phyloP scores from a whole-genome alignment of 2,888 invertebrate genomes.

The Polyploca ridens region DNA sequence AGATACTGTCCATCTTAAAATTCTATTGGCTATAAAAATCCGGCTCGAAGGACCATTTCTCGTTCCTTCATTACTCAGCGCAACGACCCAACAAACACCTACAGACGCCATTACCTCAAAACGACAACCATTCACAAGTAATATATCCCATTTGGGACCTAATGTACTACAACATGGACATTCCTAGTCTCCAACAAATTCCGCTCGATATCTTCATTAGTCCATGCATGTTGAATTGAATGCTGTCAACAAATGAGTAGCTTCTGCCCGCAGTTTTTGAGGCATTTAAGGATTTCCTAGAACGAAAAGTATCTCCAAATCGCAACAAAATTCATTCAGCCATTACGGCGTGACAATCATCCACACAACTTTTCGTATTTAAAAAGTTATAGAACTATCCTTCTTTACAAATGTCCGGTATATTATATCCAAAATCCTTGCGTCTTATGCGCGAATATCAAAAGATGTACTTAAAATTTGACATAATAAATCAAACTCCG shows the following conservation, averaged over 20 bases:
- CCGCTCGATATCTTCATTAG: conserved; percentile 9
- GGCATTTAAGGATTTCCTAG: no score
- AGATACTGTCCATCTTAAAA: conserved; percentile 4
- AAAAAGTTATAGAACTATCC: no score
- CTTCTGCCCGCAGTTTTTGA: no score
- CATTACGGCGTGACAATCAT: no score
- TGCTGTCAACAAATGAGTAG: not conserved
- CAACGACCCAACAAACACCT: conserved; percentile 9
- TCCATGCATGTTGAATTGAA: not conserved
- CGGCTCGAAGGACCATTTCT: conserved; percentile 11
- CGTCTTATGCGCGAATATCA: no score
- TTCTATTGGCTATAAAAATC: not conserved
- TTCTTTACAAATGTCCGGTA: no score
- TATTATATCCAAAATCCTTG: no score
- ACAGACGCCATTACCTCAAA: conserved; percentile 12
- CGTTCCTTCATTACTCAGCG: conserved; percentile 1
- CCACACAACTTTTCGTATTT: no score
- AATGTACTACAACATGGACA: conserved; percentile 5
- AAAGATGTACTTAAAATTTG: no score
- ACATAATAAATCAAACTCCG: no score
- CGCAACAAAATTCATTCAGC: no score
- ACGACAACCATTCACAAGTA: conserved; percentile 9
- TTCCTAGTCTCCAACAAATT: not conserved
- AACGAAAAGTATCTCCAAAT: no score
- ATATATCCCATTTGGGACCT: conserved; percentile 9